Evolutionary conservation across 2,113 vertebrate genomes (phyloP), one percentile per base, ranked within the genome.

Genomic region (Triplophysa dalaica): DNA sequence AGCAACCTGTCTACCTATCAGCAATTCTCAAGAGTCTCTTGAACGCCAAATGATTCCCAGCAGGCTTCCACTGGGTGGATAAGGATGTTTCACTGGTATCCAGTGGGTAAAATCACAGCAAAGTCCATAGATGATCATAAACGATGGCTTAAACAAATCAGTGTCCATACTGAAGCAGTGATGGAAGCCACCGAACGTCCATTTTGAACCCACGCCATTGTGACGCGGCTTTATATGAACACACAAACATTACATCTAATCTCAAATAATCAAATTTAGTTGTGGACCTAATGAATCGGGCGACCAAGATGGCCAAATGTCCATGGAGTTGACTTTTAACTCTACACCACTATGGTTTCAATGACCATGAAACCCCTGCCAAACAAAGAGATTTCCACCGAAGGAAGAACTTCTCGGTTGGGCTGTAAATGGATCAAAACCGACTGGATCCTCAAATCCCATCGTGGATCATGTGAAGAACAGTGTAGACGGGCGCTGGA

Each of bases 201-300:
- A 93, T 94, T 93, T 93, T 93, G 91, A 91, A 79, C 87, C 76
- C 88, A 89, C 91, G 91, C 91, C 91, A 92, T 93, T 92, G 92
- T 91, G 89, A 81, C 50, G 76, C 16, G 54, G 45, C 43, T 56
- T 21, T 33, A 82, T 21, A 81, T 38, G 33, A 38, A 38, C 33
- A 38, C 33, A 38, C 33, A 38, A 38, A 38, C 33, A 33, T 70
- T 7, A 61, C 14, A 19, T 22, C 52, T 74, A 61, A 29, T 9
- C 38, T 75, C 26, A 63, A 29, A 29, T n/a, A 58, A 2, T 58
- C 60, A 43, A 17, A 2, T 60, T 69, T 85, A 87, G 63, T 12
- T 22, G 21, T 45, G 33, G 12, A 17, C 16, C 54, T 60, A 13
- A n/a, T 24, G 19, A 58, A 16, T 10, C 1, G 7, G 0, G 12